Conservation (phyloP, 2,113 vertebrate species). For the Chaetodon trifascialis region DNA sequence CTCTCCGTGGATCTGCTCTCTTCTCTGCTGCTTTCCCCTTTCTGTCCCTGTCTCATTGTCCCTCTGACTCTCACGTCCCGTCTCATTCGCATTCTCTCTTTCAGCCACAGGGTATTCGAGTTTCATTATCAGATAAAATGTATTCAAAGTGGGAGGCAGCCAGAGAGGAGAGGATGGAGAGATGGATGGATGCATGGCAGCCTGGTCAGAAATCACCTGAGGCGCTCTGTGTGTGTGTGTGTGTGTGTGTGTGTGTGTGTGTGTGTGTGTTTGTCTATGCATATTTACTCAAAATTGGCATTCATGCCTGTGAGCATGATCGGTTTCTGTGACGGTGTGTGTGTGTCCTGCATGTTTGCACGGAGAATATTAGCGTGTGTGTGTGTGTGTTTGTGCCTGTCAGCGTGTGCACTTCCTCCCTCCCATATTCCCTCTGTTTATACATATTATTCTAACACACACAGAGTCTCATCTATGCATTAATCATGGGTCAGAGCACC, state of each 20-base stretch:
- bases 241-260: slow-evolving; percentile 32
- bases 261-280: slow-evolving; percentile 44
- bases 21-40: neutral
- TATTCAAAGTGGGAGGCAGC: slow-evolving; percentile 70
- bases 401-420: slow-evolving; percentile 30
- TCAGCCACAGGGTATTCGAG: slow-evolving; percentile 54
- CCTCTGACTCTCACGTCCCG: slow-evolving; percentile 14
- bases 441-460: slow-evolving; percentile 13
- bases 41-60: slow-evolving; percentile 3
- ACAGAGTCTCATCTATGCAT: neutral
- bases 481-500: neutral
- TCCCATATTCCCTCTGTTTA: slow-evolving; percentile 32
- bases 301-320: slow-evolving; percentile 60
- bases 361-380: neutral
- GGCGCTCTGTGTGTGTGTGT: slow-evolving; percentile 42
- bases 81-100: slow-evolving; percentile 47
- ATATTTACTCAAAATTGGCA: slow-evolving; percentile 70
- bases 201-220: slow-evolving; percentile 69
- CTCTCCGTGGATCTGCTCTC: slow-evolving; percentile 11
- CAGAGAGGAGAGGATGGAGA: slow-evolving; percentile 46
- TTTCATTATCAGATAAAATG: slow-evolving; percentile 73
- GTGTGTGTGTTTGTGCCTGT: slow-evolving; percentile 11
- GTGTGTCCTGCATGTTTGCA: slow-evolving; percentile 44
- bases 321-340: slow-evolving; percentile 29
- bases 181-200: slow-evolving; percentile 63